phyloP scores from a whole-genome alignment of 1,140 invertebrate genomes.

The Coptotermes formosanus region DNA sequence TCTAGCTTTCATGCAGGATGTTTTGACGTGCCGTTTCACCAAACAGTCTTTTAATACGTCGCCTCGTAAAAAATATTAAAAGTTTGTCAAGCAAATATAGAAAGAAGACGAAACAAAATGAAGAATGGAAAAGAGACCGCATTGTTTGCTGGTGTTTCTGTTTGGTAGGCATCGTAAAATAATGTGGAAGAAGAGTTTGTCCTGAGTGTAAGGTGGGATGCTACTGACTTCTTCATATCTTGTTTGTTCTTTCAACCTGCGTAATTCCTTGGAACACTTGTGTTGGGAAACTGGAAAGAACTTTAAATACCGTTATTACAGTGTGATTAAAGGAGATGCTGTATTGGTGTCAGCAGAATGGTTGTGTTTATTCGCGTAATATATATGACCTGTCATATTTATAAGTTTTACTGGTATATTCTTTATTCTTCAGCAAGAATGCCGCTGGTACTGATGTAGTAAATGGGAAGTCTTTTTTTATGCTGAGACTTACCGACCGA shows the following conservation, averaged over 20 bases:
- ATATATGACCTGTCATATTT: not conserved
- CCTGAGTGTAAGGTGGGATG: not conserved
- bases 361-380: not conserved
- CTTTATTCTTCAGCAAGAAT: not conserved
- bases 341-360: not conserved
- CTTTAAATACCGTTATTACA: not conserved
- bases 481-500: too few species aligned
- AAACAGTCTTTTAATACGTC: not conserved
- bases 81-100: constrained; percentile 12
- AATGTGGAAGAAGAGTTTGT: constrained; percentile 19
- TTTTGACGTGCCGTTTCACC: not conserved
- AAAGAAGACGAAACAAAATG: not conserved
- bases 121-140: not conserved
- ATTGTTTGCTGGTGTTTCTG: constrained; percentile 6
- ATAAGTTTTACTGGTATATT: not conserved
- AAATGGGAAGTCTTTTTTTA: not conserved
- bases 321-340: not conserved
- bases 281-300: not conserved
- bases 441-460: not conserved
- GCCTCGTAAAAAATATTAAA: constrained; percentile 5
- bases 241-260: not conserved
- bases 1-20: not conserved
- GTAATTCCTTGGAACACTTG: not conserved
- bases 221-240: not conserved
- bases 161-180: constrained; percentile 10